Base-by-base conservation (phyloP, 2,888 invertebrate genomes). In the Diadegma fenestrale region DNA sequence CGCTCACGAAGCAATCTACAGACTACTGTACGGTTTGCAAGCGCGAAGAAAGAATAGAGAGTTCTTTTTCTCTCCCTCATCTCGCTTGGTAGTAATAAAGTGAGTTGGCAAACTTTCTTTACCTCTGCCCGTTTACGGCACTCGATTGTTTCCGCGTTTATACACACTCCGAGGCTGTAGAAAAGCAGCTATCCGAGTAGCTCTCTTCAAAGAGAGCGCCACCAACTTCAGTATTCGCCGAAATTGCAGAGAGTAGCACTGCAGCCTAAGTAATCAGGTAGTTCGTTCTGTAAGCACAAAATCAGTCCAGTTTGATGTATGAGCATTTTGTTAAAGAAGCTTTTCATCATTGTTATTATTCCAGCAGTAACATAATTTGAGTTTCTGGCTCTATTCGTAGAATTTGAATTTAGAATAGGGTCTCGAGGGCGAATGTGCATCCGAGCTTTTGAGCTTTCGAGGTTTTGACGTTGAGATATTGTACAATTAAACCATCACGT, bases 101-200 rank as follows among this genome's bases (percentile, higher is more conserved):
- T 69, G 51, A 77, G 82, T 82, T 82, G 41, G 82, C 58, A 64
- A 82, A 82, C 76, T 82, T 75, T 75, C 82, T 82, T 77, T 77
- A 54, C 64, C 77, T 51, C 17, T 30, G n/a, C 43, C 48, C 54
- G 30, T n/a, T 22, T 33, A 69, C 45, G 75, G 43, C 64, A 54
- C 63, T 63, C 82, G 77, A 72, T 82, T 82, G 82, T 82, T 82
- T 82, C 77, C 72, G 43, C 30, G 43, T 43, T n/a, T 61, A 63
- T 71, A 51, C 48, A 45, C 12, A 71, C 61, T 33, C 51, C 17
- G 43, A 17, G 22, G 41, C 58, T 54, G 45, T 33, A 10, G 22
- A 8, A 58, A 75, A 75, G 4, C 33, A 33, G 19, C 22, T 30
- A 45, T 22, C 58, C 30, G 58, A 54, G 17, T 41, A 37, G 37